phyloP scores from a whole-genome alignment of 1,140 invertebrate genomes.

The Zophobas morio region DNA sequence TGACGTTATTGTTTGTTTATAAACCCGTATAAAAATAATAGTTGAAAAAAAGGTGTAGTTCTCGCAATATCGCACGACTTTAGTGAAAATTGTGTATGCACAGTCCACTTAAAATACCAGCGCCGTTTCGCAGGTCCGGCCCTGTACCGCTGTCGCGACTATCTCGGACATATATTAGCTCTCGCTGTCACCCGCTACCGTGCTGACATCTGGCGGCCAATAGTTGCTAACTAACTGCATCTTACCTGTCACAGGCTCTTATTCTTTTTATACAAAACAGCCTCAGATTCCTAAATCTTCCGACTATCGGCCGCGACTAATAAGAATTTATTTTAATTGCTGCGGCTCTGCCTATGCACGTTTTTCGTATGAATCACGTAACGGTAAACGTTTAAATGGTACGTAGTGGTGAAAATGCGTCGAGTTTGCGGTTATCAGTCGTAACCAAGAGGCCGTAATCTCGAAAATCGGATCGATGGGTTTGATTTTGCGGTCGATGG shows the following conservation, averaged over 20 bases:
- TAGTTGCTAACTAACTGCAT: slow-evolving; percentile 63
- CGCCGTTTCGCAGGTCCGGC: slow-evolving; percentile 5
- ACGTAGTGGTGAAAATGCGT: background rate
- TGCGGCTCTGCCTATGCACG: too few relatives aligned
- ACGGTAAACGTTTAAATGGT: slow-evolving; percentile 3
- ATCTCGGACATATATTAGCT: slow-evolving; percentile 62
- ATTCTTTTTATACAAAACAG: slow-evolving; percentile 49
- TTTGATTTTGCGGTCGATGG: background rate
- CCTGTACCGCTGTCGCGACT: slow-evolving; percentile 54
- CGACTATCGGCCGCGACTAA: slow-evolving; percentile 32
- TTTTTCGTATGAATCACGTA: slow-evolving; percentile 1
- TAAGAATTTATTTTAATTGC: slow-evolving; percentile 32
- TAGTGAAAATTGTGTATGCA: too few relatives aligned
- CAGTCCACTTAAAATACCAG: background rate
- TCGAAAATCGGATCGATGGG: background rate
- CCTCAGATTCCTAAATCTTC: slow-evolving; percentile 56
- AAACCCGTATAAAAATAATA: too few relatives aligned
- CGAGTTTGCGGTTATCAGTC: background rate
- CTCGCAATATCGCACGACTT: too few relatives aligned
- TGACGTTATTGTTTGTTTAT: too few relatives aligned
- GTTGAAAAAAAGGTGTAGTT: too few relatives aligned
- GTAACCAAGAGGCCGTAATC: background rate
- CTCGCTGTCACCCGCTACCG: slow-evolving; percentile 63
- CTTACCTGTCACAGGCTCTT: slow-evolving; percentile 58
- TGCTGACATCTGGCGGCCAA: slow-evolving; percentile 63